These are phyloP conservation scores for Amphibalanus amphitrite DNA, from an alignment of 1,140 invertebrate genomes.

Conservation along the genomic window DNA sequence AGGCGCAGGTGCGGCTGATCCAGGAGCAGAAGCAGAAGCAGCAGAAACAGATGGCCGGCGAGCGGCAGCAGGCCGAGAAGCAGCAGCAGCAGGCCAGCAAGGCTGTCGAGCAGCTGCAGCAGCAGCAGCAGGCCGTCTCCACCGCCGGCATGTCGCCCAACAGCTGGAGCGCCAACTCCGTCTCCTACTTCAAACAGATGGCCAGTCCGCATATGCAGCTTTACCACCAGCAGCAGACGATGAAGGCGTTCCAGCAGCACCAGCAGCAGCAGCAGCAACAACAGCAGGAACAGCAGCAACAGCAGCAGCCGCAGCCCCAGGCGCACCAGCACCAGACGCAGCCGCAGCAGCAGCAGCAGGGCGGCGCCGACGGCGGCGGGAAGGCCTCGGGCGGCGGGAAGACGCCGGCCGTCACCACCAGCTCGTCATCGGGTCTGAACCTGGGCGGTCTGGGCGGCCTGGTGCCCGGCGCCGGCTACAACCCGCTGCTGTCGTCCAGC, in stretches of 20 bases:
- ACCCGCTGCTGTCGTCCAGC: background rate
- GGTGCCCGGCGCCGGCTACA: background rate
- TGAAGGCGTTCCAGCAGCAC: background rate
- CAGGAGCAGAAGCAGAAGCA: background rate
- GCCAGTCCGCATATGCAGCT: conserved; percentile 3
- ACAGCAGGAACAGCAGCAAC: background rate
- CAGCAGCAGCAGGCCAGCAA: background rate
- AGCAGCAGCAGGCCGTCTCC: background rate
- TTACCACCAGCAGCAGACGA: conserved; percentile 1
- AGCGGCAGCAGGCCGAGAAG: background rate
- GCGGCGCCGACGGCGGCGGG: background rate
- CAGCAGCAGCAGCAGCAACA: background rate
- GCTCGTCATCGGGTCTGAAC: background rate
- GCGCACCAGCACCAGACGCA: background rate
- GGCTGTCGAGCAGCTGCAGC: background rate
- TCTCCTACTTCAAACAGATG: conserved; percentile 2
- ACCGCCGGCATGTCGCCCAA: background rate
- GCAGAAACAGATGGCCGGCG: background rate
- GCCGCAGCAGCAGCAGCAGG: background rate
- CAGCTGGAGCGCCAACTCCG: background rate
- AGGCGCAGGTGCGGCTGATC: background rate
- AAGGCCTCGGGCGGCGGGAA: background rate
- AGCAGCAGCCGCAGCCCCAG: background rate
- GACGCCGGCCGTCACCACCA: background rate
- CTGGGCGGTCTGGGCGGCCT: conserved; percentile 3